Evolutionary conservation across 1,140 invertebrate species (phyloP), one percentile per base, ranked within the genome.

Genomic region (Leptestheria dahalacensis): DNA sequence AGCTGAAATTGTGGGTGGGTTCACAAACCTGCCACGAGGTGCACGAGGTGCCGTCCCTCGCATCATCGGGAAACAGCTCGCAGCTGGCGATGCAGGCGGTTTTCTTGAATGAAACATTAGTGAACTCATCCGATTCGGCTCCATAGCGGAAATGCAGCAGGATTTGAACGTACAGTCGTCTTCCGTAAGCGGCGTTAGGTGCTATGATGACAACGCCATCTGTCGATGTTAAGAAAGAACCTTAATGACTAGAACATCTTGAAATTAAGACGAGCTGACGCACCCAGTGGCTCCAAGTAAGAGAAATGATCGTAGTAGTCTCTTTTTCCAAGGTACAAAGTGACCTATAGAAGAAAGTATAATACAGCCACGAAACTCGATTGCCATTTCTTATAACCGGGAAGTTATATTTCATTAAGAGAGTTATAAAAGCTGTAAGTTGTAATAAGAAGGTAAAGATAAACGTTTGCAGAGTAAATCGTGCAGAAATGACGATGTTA

Each of bases 41-140:
- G 25, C n/a, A 20, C 26, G 21, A 11, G 18, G 23, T 50, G n/a
- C n/a, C 11, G 11, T 20, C 26, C 15, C 26, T 21, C 20, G 50
- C n/a, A 6, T 29, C 20, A 33, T 33, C 18, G 12, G 58, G 58
- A 21, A 52, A 50, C 3, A 60, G 58, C 25, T 50, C 51, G 9
- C 23, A 18, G 21, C 48, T 29, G 3, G 58, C 58, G 21, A 60
- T 28, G 26, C 47, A 48, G 33, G 46, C 58, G 18, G 33, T 21
- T 51, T 60, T 60, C 21, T 60, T 60, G 58, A 60, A 60, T 3
- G 58, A 49, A 1, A 60, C 48, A 24, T 60, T 60, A 20, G 49
- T 21, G 12, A 60, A 60, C 41, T 60, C 58, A 9, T 60, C 58
- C 12, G 58, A 24, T 28, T 60, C 58, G 12, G 58, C 58, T 9